Base-by-base conservation (phyloP, 2,797 vertebrate genomes). In the Cichlasoma orientale region DNA sequence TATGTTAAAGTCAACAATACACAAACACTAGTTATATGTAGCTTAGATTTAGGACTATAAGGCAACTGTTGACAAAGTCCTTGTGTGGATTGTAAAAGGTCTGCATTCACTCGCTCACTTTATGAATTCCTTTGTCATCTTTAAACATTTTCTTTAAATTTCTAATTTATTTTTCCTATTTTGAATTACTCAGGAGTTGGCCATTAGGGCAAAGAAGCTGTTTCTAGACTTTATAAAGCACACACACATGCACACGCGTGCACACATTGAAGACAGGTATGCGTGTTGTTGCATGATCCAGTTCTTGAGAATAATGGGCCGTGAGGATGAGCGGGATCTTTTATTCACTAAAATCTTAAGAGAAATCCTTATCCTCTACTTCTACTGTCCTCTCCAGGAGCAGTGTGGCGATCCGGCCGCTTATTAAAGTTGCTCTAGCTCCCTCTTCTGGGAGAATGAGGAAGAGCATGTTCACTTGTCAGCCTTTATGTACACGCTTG, bases 381-480 rank as follows among this genome's bases (percentile, higher is more conserved):
- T 53, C 7, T 50, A 21, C 25, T 68, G 66, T 76, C 86, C n/a
- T n/a, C n/a, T n/a, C n/a, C n/a, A n/a, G 21, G 79, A 85, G 63
- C 56, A 84, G 57, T 56, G 79, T 71, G 44, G 47, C 77, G 25
- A 29, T 33, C 14, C 38, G 36, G 36, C 57, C 70, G 3, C 31
- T 52, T 11, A 33, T 41, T 18, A 14, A 56, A 78, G 52, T 71
- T 69, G 61, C 85, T 86, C 76, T 89, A 72, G 85, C 55, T 84
- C 88, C 92, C 89, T 87, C 93, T 90, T 79, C 78, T 91, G 93
- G 89, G 47, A 70, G 50, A 33, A 83, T 6, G 10, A 55, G 36
- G 77, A 19, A 89, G 29, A 18, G 73, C 83, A 55, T 50, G 27
- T 18, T 10, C 12, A 29, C 31, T 56, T 7, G 56, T 68, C 33